These are phyloP conservation scores for Nanorana parkeri DNA, from an alignment of 2,113 vertebrate species.

Conservation along the genomic window DNA sequence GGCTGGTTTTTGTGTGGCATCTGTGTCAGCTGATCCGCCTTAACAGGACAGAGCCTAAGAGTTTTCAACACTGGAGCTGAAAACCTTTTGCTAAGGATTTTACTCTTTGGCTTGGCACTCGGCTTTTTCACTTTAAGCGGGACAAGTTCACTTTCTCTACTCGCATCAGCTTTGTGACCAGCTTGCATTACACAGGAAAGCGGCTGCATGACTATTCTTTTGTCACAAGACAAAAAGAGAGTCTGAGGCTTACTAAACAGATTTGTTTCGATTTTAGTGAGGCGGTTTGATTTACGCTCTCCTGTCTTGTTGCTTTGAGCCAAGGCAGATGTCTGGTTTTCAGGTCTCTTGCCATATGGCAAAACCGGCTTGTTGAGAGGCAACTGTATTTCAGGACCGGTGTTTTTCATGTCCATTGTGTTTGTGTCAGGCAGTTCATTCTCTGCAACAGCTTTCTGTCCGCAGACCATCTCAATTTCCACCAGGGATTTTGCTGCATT, in stretches of 20 bases:
- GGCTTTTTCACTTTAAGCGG: not conserved
- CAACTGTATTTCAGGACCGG: not conserved
- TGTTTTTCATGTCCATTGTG: not conserved
- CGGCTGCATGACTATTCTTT: conserved; percentile 43
- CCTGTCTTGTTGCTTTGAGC: not conserved
- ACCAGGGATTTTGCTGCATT: not conserved
- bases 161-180: not conserved
- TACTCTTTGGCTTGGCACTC: conserved; percentile 68
- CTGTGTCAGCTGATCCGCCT: conserved; percentile 81
- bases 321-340: not conserved
- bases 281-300: not conserved
- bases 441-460: not conserved
- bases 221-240: conserved; percentile 44
- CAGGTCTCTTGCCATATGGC: not conserved
- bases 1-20: conserved; percentile 89
- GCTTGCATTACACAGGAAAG: conserved; percentile 34
- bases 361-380: not conserved
- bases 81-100: conserved; percentile 32
- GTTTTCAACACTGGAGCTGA: conserved; percentile 53
- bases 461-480: not conserved
- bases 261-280: conserved; percentile 17
- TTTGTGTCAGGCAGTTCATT: not conserved
- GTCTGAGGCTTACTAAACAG: conserved; percentile 18
- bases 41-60: conserved; percentile 81
- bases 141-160: not conserved